Conservation (phyloP, 2,797 vertebrate species). For the Crax fasciolata region DNA sequence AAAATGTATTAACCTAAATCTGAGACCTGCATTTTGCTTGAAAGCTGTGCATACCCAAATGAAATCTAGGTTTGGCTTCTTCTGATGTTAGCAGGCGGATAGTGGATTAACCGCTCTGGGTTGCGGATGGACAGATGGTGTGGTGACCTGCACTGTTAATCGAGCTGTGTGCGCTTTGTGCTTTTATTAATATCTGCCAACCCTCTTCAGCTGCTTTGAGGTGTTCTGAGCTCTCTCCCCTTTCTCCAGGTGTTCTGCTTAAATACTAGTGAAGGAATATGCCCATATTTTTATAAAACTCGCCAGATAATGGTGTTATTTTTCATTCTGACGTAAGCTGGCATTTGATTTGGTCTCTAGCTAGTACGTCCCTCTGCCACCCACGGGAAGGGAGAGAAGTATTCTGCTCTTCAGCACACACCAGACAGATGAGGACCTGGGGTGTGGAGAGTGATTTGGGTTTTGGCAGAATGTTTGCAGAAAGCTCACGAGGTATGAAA, state of each 20-base stretch:
- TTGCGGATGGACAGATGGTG: constrained; percentile 48
- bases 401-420: neutral
- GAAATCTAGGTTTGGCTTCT: constrained; percentile 1
- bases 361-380: neutral
- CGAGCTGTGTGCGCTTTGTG: constrained; percentile 1
- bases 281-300: neutral
- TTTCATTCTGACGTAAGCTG: neutral
- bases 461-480: neutral
- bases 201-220: neutral
- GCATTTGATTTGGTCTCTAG: neutral
- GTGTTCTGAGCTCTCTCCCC: neutral
- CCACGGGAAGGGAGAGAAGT: fast-evolving
- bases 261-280: neutral
- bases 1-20: constrained; percentile 47
- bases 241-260: neutral
- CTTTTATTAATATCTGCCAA: neutral
- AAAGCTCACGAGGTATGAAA: neutral
- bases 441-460: neutral
- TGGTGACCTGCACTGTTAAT: neutral
- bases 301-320: neutral
- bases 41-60: neutral
- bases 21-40: constrained; percentile 29
- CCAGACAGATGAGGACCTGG: neutral
- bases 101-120: constrained; percentile 12
- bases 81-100: constrained; percentile 8